Evolutionary conservation across 2,888 invertebrate species (phyloP).

Genomic region (Antitype chi): DNA sequence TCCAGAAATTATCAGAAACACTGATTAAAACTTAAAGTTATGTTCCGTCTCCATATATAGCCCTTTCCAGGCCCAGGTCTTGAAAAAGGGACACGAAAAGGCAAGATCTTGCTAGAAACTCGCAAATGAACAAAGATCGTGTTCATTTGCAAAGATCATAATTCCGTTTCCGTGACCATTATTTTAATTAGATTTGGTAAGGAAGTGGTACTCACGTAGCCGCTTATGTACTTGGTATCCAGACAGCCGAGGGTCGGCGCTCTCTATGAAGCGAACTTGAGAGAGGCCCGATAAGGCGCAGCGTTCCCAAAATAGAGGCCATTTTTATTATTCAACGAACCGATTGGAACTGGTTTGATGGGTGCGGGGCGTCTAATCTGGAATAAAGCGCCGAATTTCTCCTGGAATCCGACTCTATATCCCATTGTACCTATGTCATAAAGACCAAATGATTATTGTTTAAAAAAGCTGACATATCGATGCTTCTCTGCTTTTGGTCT

Average conservation of each 20-base stretch:
- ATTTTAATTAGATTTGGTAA: constrained; percentile 55
- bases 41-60: not conserved
- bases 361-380: constrained; percentile 78
- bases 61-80: not conserved
- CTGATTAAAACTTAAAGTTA: not conserved
- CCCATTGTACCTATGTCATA: constrained; percentile 26
- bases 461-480: constrained; percentile 30
- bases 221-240: constrained; percentile 56
- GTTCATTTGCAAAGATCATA: constrained; percentile 22
- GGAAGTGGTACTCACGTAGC: constrained; percentile 46
- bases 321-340: constrained; percentile 85
- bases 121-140: constrained; percentile 19
- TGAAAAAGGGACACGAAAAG: constrained; percentile 1
- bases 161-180: constrained; percentile 46
- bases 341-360: constrained; percentile 86
- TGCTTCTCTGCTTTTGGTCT: constrained; percentile 3
- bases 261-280: constrained; percentile 71
- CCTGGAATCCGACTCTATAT: constrained; percentile 66
- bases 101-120: constrained; percentile 10
- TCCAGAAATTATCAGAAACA: not conserved
- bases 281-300: constrained; percentile 82
- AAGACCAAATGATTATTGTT: constrained; percentile 8
- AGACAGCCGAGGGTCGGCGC: constrained; percentile 66
- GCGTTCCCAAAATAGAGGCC: constrained; percentile 87
- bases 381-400: constrained; percentile 78